Evolutionary conservation across 2,888 invertebrate genomes (phyloP), one percentile per base, ranked within the genome.

Genomic region (Formica aserva): DNA sequence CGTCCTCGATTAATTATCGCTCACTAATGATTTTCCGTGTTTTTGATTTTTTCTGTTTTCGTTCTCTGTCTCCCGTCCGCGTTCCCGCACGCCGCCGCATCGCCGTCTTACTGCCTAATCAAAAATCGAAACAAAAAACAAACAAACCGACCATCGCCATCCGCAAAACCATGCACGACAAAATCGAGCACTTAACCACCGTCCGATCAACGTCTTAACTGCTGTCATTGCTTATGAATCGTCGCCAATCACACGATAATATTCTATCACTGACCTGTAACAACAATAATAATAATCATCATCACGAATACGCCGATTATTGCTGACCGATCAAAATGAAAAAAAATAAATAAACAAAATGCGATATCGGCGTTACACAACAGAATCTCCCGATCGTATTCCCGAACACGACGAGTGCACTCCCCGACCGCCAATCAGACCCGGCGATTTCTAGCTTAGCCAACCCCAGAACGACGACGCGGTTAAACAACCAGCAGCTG

Each of bases 371-470:
- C 45, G 65, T 38, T 32, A 57, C 67, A 74, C 41, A 55, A 76
- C 84, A 90, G 90, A 83, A 85, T 22, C 52, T 90, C 60, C n/a
- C 78, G 72, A 78, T 69, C 38, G 13, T 83, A 69, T 76, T 81
- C 29, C 76, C 85, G 66, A 69, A 18, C 45, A 65, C 75, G 82
- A 22, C 60, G 83, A 82, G 15, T 67, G 55, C 67, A 57, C 89
- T 92, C 87, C 90, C 91, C 86, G 88, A 88, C 85, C 92, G 93
- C 92, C 94, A 94, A 93, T 91, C 92, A 92, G 93, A 93, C 91
- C 90, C 93, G 94, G 93, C 94, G 92, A 92, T 94, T 94, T 94
- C 92, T 93, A 94, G 94, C 92, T 94, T 89, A 92, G 92, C 90
- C 92, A 93, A 85, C 85, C 90, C 78, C 86, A 89, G 87, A 86